Evolutionary conservation across 2,888 invertebrate species (phyloP), one percentile per base, ranked within the genome.

Genomic region (Patella caerulea): DNA sequence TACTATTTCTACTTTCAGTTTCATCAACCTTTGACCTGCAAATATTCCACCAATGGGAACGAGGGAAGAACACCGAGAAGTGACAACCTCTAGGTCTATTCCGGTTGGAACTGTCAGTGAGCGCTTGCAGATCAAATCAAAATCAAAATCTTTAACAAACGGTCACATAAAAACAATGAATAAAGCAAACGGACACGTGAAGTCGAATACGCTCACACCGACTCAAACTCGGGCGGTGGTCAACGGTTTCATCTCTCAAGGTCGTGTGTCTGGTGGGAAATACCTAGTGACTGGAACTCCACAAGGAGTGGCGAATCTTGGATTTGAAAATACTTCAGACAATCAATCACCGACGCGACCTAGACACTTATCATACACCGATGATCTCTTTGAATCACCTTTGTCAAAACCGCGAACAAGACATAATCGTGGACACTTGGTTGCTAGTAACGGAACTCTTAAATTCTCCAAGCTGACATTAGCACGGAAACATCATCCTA

Each of bases 371-470:
- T 65, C 65, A 24, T 65, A 12, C 24, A 24, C 65, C 2, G 65
- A 65, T 11, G 65, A 65, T 24, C 65, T 65, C 24, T 65, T 65
- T 11, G 65, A 65, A 14, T 12, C 19, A 24, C 15, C 65, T 24
- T 9, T 11, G 12, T 4, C 19, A 65, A 19, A 65, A 65, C 19
- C 19, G 3, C 19, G 65, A 9, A 11, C 19, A 24, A 17, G 11
- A 12, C 65, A 65, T 19, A 53, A 71, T 14, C 69, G 24, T 52
- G 34, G 71, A 17, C 74, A 72, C 3, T 14, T 65, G 34, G 70
- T 54, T 54, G 56, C 56, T 29, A 29, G 53, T 45, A 74, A 71
- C 11, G 78, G 78, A 72, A 71, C 53, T 17, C 56, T 72, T 9
- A 71, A 54, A n/a, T 73, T 70, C 34, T 53, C 29, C 7, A 15